These are phyloP conservation scores for Philhelius pedissequus DNA, from an alignment of 2,888 invertebrate species.

Conservation along the genomic window DNA sequence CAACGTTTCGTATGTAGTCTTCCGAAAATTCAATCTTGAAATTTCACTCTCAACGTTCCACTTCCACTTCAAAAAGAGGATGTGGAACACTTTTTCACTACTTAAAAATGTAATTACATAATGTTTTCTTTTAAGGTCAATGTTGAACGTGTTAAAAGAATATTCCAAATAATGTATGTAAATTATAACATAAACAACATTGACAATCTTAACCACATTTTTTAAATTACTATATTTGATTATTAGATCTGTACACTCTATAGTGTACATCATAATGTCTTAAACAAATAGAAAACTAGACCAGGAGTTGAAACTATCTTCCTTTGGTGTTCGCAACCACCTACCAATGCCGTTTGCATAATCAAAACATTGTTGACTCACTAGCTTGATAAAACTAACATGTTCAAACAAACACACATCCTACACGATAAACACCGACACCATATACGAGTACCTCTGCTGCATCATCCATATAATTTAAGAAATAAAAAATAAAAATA, in stretches of 20 bases:
- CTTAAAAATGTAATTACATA: too few species aligned
- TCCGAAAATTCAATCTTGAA: too few species aligned
- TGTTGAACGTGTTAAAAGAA: too few species aligned
- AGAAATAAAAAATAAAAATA: background rate
- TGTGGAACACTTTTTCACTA: too few species aligned
- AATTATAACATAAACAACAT: background rate
- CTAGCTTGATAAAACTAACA: constrained; percentile 18
- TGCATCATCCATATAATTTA: background rate
- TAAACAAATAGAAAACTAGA: background rate
- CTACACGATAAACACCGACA: background rate
- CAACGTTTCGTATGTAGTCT: too few species aligned
- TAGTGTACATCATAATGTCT: too few species aligned
- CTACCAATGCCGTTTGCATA: background rate
- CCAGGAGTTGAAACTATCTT: background rate
- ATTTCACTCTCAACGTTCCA: too few species aligned
- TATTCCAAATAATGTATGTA: too few species aligned
- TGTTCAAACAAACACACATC: background rate
- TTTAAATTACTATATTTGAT: background rate
- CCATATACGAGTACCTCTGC: background rate
- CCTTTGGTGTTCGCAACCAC: background rate
- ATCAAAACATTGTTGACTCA: background rate
- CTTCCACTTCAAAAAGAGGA: too few species aligned
- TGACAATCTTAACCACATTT: background rate
- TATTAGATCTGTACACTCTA: background rate
- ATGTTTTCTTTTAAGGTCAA: too few species aligned